Evolutionary conservation across 1,140 invertebrate genomes (phyloP).

Genomic region (Diachasma alloeum): DNA sequence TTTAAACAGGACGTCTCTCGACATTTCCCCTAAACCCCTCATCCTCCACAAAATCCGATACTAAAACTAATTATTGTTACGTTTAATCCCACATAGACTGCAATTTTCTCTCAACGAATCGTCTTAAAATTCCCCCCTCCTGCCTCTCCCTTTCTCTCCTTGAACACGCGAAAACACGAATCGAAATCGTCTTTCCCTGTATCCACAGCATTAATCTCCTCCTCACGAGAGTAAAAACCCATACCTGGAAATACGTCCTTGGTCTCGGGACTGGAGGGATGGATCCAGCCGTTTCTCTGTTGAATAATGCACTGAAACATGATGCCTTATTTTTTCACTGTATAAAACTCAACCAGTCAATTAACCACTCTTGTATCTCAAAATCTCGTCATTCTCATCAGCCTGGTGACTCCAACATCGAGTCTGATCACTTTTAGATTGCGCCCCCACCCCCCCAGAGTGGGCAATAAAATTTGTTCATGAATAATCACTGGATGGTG

Average conservation of each 20-base stretch:
- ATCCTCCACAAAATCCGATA: no score
- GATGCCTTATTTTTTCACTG: slow-evolving; percentile 27
- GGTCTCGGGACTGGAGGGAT: slow-evolving; percentile 74
- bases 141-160: no score
- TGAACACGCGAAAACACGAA: no score
- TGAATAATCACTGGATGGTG: background rate
- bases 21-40: no score
- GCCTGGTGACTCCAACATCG: background rate
- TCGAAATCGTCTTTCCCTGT: background rate
- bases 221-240: background rate
- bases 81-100: no score
- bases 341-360: background rate
- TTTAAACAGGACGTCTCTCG: no score
- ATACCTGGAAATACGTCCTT: slow-evolving; percentile 83
- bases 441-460: no score
- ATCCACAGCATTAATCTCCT: background rate
- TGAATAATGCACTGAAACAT: slow-evolving; percentile 88
- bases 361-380: background rate
- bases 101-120: no score
- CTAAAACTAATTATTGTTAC: no score
- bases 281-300: slow-evolving; percentile 80
- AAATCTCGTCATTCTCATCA: no score
- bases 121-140: no score
- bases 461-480: background rate
- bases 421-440: no score